Percentiles rank a stretch among this genome's conserved stretches.
Evolutionary conservation across 1,140 invertebrate genomes (phyloP).

Genomic region (Euwallacea fornicatus): DNA sequence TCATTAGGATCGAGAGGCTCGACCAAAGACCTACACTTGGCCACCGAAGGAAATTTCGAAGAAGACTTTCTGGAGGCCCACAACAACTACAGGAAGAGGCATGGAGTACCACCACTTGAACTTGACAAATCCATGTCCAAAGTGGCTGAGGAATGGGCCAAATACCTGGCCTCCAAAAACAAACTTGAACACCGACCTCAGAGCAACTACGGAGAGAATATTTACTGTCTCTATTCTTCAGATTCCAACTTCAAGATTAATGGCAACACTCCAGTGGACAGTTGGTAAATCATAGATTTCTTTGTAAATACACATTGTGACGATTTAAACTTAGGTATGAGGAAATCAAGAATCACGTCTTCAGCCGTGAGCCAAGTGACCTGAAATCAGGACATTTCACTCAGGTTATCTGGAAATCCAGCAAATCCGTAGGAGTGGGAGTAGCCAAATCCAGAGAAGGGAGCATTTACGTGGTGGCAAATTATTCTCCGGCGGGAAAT

Average conservation of each 20-base stretch:
- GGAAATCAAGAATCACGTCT: slow-evolving; percentile 63
- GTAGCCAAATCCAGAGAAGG: slow-evolving; percentile 69
- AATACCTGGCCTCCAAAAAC: slow-evolving; percentile 67
- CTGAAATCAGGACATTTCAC: slow-evolving; percentile 72
- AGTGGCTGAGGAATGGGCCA: slow-evolving; percentile 82
- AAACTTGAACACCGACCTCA: slow-evolving; percentile 74
- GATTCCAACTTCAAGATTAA: slow-evolving; percentile 67
- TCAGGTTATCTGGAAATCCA: slow-evolving; percentile 80
- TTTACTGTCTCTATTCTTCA: slow-evolving; percentile 75
- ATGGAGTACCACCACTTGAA: slow-evolving; percentile 67
- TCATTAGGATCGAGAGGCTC: slow-evolving; percentile 28
- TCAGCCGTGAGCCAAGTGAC: slow-evolving; percentile 67
- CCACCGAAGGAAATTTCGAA: slow-evolving; percentile 45
- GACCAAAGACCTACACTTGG: slow-evolving; percentile 20
- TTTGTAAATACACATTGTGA: not conserved
- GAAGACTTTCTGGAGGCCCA: slow-evolving; percentile 63
- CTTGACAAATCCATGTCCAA: slow-evolving; percentile 60
- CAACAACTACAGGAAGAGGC: slow-evolving; percentile 74
- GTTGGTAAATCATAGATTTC: slow-evolving; percentile 59
- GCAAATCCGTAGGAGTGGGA: slow-evolving; percentile 75
- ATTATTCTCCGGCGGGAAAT: slow-evolving; percentile 87
- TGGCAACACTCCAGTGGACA: slow-evolving; percentile 71
- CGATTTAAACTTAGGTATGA: slow-evolving; percentile 46
- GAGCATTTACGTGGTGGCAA: slow-evolving; percentile 78
- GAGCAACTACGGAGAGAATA: slow-evolving; percentile 79